Base-by-base conservation (phyloP, 2,113 vertebrate species). In the Etheostoma cragini region DNA sequence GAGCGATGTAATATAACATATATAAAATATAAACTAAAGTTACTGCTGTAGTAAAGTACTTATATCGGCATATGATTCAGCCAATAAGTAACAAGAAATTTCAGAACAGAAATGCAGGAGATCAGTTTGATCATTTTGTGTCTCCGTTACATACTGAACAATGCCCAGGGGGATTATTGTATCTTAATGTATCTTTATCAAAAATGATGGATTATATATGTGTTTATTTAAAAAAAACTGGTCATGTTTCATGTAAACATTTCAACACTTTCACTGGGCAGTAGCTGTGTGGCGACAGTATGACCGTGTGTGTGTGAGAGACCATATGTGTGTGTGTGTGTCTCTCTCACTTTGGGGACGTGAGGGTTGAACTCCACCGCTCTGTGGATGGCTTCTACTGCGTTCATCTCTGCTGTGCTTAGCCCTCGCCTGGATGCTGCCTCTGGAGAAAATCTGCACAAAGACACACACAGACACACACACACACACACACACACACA, bases 301-400 rank as follows among this genome's bases (percentile, higher is more conserved):
- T 38, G 30, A 35, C n/a, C 65, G 6, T 45, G 38, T 42, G 38
- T 42, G 38, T 33, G 58, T 45, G 46, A n/a, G n/a, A n/a, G n/a
- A n/a, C n/a, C n/a, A n/a, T 67, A 14, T 12, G 8, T 45, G 38
- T 38, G 11, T 24, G 21, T 21, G 24, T 30, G 10, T 57, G 6
- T 2, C 6, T 3, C 54, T 54, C 97, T 96, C 90, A 99, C 98
- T 96, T 99, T 99, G 87, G 98, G 98, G 85, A 99, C 98, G 21
- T 99, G 98, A 87, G 98, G 98, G 92, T 99, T 99, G 92, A 99
- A 99, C 94, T 99, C 98, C 93, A 99, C 98, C 17, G 98, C 98
- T 97, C 98, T 98, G 91, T 99, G 98, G 92, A 99, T 99, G 93
- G 98, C 98, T 95, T 99, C 98, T 80, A 99, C 98, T 78, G 98